A percentile compares a stretch with the other conserved stretches of the same genome.
Evolutionary conservation across 1,140 invertebrate genomes (phyloP).

Genomic region (Agraylea sexmaculata): DNA sequence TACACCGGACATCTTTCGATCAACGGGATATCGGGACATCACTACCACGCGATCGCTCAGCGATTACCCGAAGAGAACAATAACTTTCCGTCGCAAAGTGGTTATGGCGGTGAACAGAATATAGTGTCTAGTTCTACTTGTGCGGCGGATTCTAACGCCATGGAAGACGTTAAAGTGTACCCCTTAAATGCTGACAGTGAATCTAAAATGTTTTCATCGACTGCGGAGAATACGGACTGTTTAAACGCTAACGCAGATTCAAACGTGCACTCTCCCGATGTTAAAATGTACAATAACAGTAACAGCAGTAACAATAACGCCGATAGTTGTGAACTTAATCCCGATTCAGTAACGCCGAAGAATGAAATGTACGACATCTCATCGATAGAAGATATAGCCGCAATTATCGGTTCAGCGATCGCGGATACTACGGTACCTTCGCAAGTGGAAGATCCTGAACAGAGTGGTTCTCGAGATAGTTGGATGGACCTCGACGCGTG

Average conservation of each 20-base stretch:
- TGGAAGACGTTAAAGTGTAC: constrained; percentile 34
- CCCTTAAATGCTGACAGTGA: constrained; percentile 39
- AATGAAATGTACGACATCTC: constrained; percentile 56
- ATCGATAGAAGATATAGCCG: constrained; percentile 70
- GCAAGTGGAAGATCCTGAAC: constrained; percentile 50
- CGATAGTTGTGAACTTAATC: constrained; percentile 27
- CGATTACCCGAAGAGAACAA: constrained; percentile 54
- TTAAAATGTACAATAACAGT: constrained; percentile 35
- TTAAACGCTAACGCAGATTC: constrained; percentile 30
- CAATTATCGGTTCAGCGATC: constrained; percentile 80
- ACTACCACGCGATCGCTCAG: constrained; percentile 71
- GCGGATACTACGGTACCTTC: constrained; percentile 71
- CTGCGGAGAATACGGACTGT: constrained; percentile 39
- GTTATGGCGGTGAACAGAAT: constrained; percentile 47
- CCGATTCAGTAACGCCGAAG: constrained; percentile 35
- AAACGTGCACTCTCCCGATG: constrained; percentile 27
- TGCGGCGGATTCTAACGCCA: constrained; percentile 41
- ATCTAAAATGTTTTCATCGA: constrained; percentile 45
- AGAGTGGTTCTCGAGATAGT: constrained; percentile 55
- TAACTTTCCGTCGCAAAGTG: constrained; percentile 48
- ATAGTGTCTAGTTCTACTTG: constrained; percentile 56
- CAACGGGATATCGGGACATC: constrained; percentile 75
- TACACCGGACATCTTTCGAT: constrained; percentile 73
- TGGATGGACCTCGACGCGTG: constrained; percentile 76
- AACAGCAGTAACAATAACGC: constrained; percentile 28